These are phyloP conservation scores for Anoplolepis gracilipes DNA, from an alignment of 1,140 invertebrate genomes.

Conservation along the genomic window DNA sequence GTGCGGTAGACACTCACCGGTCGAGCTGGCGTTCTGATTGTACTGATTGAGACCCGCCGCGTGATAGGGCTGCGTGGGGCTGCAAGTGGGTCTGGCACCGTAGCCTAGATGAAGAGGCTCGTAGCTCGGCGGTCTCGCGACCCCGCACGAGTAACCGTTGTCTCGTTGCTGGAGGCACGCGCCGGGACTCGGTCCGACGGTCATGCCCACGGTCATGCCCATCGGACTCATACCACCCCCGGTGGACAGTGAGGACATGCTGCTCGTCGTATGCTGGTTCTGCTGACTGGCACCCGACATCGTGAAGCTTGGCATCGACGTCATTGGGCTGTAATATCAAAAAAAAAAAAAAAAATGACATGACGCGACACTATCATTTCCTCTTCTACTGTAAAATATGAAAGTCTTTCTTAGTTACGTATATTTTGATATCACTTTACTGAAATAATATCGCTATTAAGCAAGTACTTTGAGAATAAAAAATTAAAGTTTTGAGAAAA, in stretches of 20 bases:
- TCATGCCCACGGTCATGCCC: slow-evolving; percentile 85
- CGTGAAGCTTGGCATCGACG: slow-evolving; percentile 87
- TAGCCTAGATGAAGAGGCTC: slow-evolving; percentile 90
- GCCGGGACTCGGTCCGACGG: slow-evolving; percentile 86
- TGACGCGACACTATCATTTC: neutral
- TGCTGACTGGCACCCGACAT: slow-evolving; percentile 82
- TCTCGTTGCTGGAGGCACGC: slow-evolving; percentile 90
- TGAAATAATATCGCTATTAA: no score
- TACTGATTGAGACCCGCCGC: slow-evolving; percentile 87
- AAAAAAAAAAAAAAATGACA: neutral
- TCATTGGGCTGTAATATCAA: slow-evolving; percentile 85
- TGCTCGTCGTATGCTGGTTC: slow-evolving; percentile 81
- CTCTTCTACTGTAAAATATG: neutral
- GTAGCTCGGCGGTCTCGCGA: slow-evolving; percentile 87
- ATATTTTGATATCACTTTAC: no score
- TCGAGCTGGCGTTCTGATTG: slow-evolving; percentile 88
- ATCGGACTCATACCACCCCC: slow-evolving; percentile 85
- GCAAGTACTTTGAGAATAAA: no score
- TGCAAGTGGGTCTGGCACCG: slow-evolving; percentile 88
- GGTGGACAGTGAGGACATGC: slow-evolving; percentile 82
- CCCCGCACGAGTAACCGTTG: slow-evolving; percentile 88
- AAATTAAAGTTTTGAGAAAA: no score
- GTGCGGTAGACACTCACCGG: slow-evolving; percentile 87
- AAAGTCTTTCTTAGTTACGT: no score
- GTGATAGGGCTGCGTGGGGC: slow-evolving; percentile 89